Conservation (phyloP, 2,888 invertebrate species). For the Thelaira solivaga region DNA sequence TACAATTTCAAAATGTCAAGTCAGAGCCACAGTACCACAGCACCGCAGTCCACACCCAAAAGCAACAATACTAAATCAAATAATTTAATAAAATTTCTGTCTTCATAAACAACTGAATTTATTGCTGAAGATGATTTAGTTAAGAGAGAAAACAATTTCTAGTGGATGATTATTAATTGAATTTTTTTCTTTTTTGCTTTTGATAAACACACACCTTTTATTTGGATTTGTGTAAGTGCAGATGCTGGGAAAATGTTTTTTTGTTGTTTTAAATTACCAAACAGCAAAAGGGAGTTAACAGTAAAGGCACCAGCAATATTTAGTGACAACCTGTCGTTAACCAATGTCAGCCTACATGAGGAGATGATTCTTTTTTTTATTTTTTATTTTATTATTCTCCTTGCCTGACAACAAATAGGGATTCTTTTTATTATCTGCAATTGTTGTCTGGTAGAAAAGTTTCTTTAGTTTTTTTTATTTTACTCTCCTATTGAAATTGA, state of each 20-base stretch:
- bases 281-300: conserved; percentile 48
- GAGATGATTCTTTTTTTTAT: conserved; percentile 2
- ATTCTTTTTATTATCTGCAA: conserved; percentile 20
- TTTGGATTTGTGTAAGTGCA: neutral
- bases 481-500: conserved; percentile 29
- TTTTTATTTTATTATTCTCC: conserved; percentile 2
- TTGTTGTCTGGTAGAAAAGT: neutral
- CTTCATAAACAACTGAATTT: conserved; percentile 1
- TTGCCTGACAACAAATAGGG: conserved; percentile 7
- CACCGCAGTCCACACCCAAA: neutral
- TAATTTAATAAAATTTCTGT: neutral
- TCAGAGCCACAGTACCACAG: neutral
- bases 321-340: conserved; percentile 50
- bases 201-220: neutral
- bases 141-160: neutral
- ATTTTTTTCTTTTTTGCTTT: conserved; percentile 2
- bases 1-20: neutral
- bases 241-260: neutral
- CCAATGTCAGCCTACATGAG: conserved; percentile 19
- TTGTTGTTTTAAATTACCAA: neutral
- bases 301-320: conserved; percentile 19
- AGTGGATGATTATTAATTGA: too few species aligned
- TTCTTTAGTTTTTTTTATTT: too few species aligned
- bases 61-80: neutral
- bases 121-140: conserved; percentile 20